A percentile compares a stretch with the other conserved stretches of the same genome.
phyloP scores from a whole-genome alignment of 2,113 vertebrate species.

The Syngnathus typhle region DNA sequence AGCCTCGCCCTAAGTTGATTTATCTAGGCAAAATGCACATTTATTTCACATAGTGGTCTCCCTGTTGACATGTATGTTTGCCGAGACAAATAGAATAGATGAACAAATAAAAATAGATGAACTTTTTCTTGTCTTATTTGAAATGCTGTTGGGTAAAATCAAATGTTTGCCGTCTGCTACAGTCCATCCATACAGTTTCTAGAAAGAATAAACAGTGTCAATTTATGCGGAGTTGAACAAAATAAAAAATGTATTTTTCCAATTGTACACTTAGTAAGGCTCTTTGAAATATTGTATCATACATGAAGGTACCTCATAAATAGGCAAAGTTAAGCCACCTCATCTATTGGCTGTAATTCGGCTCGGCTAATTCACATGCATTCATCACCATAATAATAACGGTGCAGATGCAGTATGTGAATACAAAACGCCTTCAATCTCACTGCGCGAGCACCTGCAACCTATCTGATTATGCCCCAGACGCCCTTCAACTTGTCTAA shows the following conservation, averaged over 20 bases:
- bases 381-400: constrained; percentile 1
- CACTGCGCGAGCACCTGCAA: not conserved
- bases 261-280: no score
- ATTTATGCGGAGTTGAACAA: no score
- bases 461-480: not conserved
- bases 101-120: not conserved
- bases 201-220: no score
- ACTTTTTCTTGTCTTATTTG: not conserved
- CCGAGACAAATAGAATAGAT: no score
- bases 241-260: no score
- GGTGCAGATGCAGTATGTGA: not conserved
- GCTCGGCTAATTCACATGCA: not conserved
- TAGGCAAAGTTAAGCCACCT: no score
- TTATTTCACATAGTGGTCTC: constrained; percentile 2
- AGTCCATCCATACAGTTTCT: not conserved
- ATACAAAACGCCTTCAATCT: not conserved
- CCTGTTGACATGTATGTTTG: constrained; percentile 1
- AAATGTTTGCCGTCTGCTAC: not conserved
- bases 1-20: not conserved
- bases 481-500: not conserved
- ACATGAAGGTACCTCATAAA: no score
- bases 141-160: not conserved
- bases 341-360: not conserved
- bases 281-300: no score
- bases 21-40: not conserved